Evolutionary conservation across 2,113 vertebrate species (phyloP).

Genomic region (Oceanites oceanicus): DNA sequence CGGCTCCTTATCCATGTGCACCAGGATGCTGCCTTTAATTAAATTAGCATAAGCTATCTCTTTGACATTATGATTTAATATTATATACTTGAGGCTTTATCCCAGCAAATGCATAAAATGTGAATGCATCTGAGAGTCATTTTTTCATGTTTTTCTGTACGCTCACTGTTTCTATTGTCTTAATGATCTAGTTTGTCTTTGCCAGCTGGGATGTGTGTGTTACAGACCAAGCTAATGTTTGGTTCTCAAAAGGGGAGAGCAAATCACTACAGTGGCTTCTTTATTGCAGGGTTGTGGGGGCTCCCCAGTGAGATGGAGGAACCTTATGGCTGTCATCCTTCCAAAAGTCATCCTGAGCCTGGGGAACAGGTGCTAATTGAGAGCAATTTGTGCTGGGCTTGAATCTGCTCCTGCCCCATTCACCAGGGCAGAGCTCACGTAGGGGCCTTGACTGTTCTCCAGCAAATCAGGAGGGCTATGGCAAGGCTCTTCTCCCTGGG

Average conservation of each 20-base stretch:
- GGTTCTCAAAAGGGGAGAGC: neutral
- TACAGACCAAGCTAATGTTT: neutral
- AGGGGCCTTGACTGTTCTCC: neutral
- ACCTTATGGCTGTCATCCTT: neutral
- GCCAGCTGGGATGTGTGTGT: neutral
- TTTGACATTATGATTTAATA: constrained; percentile 32
- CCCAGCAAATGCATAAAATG: constrained; percentile 1
- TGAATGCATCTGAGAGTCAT: neutral
- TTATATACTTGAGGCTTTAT: neutral
- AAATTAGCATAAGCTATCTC: constrained; percentile 59
- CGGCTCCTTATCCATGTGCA: neutral
- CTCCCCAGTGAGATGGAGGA: neutral
- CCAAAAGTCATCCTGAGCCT: neutral
- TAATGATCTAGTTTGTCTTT: constrained; percentile 10
- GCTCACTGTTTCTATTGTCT: neutral
- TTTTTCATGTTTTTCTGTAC: neutral
- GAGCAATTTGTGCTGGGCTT: neutral
- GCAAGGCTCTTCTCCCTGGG: neutral
- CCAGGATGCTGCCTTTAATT: constrained; percentile 53
- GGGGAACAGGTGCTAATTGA: neutral
- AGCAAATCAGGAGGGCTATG: neutral
- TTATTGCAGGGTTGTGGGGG: neutral
- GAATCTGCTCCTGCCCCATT: neutral
- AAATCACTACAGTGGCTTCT: neutral
- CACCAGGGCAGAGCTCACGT: neutral